Percentiles rank a stretch among this genome's conserved stretches.
phyloP scores from a whole-genome alignment of 2,888 invertebrate species.

The Eumacrocentrus americanus region DNA sequence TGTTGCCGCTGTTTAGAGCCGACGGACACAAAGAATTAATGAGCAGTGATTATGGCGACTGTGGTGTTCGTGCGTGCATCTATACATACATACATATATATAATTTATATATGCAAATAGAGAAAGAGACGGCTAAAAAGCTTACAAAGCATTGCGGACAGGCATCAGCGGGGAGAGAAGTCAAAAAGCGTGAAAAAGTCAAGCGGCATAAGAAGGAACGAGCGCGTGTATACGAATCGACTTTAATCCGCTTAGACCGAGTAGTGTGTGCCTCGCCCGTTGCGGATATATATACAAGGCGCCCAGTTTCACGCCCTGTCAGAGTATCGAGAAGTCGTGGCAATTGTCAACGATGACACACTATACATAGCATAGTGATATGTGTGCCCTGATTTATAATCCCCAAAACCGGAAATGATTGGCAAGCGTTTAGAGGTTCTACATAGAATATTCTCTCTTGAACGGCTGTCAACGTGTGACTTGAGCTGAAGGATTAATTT shows the following conservation, averaged over 20 bases:
- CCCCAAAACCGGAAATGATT: constrained; percentile 62
- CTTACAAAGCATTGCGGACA: constrained; percentile 10
- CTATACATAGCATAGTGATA: no score
- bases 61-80: no score
- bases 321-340: constrained; percentile 29
- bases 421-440: constrained; percentile 61
- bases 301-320: constrained; percentile 46
- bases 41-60: constrained; percentile 30
- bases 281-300: constrained; percentile 8
- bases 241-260: constrained; percentile 37
- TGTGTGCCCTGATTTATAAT: constrained; percentile 45
- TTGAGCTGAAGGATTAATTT: constrained; percentile 21
- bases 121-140: constrained; percentile 9
- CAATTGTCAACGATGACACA: constrained; percentile 25
- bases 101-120: neutral
- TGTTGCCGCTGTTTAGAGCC: constrained; percentile 10
- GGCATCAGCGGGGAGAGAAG: constrained; percentile 23
- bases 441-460: constrained; percentile 2
- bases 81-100: neutral
- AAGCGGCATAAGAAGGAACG: constrained; percentile 10
- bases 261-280: constrained; percentile 32
- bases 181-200: constrained; percentile 38
- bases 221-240: constrained; percentile 26
- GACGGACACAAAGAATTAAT: constrained; percentile 29
- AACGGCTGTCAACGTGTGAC: constrained; percentile 18